Percentiles rank a stretch among this genome's conserved stretches.
Evolutionary conservation across 2,113 vertebrate species (phyloP).

Genomic region (Reinhardtius hippoglossoides): DNA sequence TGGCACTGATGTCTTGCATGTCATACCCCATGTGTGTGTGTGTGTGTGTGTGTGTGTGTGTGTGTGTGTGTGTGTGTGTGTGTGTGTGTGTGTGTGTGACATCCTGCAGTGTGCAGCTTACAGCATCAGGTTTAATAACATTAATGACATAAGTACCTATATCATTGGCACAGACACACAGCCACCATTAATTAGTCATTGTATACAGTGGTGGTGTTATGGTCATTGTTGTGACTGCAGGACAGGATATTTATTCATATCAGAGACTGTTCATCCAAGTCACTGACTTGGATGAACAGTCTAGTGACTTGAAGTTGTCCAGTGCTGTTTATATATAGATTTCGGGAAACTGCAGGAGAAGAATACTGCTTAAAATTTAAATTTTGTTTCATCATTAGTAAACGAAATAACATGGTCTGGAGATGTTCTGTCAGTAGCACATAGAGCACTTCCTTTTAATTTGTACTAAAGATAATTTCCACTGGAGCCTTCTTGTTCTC

Average conservation of each 20-base stretch:
- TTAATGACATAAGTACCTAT: not conserved
- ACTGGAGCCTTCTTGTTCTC: no score
- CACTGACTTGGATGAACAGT: no score
- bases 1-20: not conserved
- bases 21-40: not conserved
- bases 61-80: not conserved
- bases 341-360: no score
- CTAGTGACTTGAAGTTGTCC: no score
- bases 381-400: no score
- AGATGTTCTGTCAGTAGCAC: no score
- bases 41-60: constrained; percentile 8
- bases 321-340: not conserved
- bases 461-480: no score
- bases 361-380: no score
- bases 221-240: not conserved
- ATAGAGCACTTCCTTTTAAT: no score
- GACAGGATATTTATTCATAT: not conserved
- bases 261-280: no score
- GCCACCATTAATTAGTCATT: constrained; percentile 14
- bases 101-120: not conserved
- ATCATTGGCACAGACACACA: constrained; percentile 19
- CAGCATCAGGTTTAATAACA: constrained; percentile 14
- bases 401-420: no score
- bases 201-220: not conserved
- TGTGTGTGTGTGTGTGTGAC: no score